A percentile compares a stretch with the other conserved stretches of the same genome.
phyloP scores from a whole-genome alignment of 2,888 invertebrate species.

The Cordilura impudica region DNA sequence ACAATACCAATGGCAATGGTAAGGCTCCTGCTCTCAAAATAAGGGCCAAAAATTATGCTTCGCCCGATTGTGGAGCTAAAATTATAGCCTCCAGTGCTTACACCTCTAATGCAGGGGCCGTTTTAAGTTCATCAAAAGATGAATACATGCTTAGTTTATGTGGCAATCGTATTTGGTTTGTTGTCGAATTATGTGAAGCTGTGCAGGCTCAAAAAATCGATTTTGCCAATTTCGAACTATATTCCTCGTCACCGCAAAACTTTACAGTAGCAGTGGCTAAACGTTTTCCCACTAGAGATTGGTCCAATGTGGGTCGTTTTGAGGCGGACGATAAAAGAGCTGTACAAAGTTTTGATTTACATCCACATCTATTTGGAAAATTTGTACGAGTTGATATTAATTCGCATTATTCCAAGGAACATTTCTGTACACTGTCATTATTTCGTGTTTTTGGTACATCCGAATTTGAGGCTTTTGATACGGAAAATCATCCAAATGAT shows the following conservation, averaged over 20 bases:
- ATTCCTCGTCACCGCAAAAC: constrained; percentile 96
- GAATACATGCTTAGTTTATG: constrained; percentile 99
- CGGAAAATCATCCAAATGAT: constrained; percentile 85
- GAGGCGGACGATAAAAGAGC: constrained; percentile 91
- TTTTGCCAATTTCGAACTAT: constrained; percentile 97
- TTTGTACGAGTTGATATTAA: constrained; percentile 94
- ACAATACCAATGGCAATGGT: constrained; percentile 78
- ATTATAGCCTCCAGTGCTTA: constrained; percentile 95
- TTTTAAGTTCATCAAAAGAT: constrained; percentile 93
- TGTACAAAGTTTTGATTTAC: constrained; percentile 90
- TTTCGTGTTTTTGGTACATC: constrained; percentile 96
- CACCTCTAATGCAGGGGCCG: constrained; percentile 90
- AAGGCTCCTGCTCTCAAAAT: constrained; percentile 81
- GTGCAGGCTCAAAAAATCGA: constrained; percentile 97
- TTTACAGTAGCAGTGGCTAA: constrained; percentile 93
- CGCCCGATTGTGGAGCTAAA: constrained; percentile 98
- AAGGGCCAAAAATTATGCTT: constrained; percentile 95
- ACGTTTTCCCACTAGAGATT: constrained; percentile 93
- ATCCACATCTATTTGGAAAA: constrained; percentile 90
- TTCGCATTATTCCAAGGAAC: constrained; percentile 97
- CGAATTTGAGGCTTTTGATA: constrained; percentile 92
- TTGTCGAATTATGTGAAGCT: constrained; percentile 98
- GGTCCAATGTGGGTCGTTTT: constrained; percentile 93
- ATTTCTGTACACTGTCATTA: constrained; percentile 97
- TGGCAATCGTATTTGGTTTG: constrained; percentile 94